Evolutionary conservation across 2,888 invertebrate species (phyloP).

Genomic region (Himalopsyche tibetana): DNA sequence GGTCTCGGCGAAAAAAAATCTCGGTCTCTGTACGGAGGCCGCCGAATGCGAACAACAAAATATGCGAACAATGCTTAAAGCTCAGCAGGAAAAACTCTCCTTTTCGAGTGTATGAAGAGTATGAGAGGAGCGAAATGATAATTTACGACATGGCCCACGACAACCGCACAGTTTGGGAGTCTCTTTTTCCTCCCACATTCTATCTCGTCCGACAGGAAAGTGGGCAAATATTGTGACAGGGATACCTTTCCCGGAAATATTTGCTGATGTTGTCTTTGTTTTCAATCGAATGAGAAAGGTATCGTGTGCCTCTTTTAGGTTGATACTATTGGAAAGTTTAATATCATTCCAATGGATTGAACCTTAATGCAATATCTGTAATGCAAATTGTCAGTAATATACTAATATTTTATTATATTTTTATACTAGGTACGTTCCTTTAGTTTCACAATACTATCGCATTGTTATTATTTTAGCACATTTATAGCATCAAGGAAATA

Average conservation of each 20-base stretch:
- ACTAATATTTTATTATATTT: no score
- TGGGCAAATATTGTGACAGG: constrained; percentile 37
- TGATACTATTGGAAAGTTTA: no score
- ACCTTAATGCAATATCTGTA: no score
- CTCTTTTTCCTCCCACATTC: constrained; percentile 20
- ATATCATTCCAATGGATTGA: no score
- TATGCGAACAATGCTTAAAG: constrained; percentile 49
- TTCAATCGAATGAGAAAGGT: constrained; percentile 33
- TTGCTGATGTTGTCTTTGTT: constrained; percentile 37
- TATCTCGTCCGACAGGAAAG: not conserved
- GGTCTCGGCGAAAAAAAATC: constrained; percentile 36
- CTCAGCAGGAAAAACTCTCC: constrained; percentile 45
- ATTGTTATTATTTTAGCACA: no score
- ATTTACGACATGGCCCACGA: constrained; percentile 55
- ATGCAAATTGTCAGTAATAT: no score
- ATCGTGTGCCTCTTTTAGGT: not conserved
- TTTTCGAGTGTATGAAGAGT: constrained; percentile 48
- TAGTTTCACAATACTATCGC: no score
- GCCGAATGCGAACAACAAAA: constrained; percentile 47
- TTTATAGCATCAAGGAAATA: no score
- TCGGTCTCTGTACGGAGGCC: constrained; percentile 14
- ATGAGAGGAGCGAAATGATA: constrained; percentile 61
- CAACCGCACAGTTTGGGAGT: constrained; percentile 41
- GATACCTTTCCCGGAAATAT: constrained; percentile 15
- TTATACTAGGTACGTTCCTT: no score